Conservation (phyloP, 2,797 vertebrate species). For the Tenualosa ilisha region DNA sequence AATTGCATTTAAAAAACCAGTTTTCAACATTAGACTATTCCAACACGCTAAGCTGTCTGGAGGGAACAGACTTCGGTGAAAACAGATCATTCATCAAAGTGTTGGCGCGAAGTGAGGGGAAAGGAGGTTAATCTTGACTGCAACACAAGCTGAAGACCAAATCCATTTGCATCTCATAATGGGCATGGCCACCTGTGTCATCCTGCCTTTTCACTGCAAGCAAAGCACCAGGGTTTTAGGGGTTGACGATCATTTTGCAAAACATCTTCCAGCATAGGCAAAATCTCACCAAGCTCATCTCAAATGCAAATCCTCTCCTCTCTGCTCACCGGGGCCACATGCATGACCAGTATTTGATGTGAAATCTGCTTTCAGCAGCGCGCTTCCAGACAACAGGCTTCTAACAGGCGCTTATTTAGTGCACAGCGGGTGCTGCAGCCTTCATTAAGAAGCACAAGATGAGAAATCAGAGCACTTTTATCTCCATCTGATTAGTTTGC, state of each 20-base stretch:
- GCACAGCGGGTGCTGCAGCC: background rate
- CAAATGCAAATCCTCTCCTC: slow-evolving; percentile 4
- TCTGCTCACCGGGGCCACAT: background rate
- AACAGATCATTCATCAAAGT: background rate
- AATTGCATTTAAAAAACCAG: no score
- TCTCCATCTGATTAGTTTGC: background rate
- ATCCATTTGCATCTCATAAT: background rate
- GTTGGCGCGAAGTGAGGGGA: background rate
- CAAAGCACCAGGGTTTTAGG: background rate
- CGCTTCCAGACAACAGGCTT: background rate
- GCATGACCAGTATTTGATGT: slow-evolving; percentile 12
- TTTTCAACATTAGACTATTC: background rate
- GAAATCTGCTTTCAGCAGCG: background rate
- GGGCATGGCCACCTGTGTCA: slow-evolving; percentile 8
- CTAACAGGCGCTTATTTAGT: background rate
- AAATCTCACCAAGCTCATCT: background rate
- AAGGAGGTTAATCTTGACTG: background rate
- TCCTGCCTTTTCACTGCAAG: background rate
- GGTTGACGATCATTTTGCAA: slow-evolving; percentile 11
- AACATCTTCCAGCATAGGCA: background rate
- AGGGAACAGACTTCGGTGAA: background rate
- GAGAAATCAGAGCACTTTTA: background rate
- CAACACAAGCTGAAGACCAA: background rate
- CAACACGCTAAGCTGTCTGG: background rate
- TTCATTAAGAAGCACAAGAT: background rate